Conservation (phyloP, 2,797 vertebrate genomes). For the Gymnothorax reevesii region DNA sequence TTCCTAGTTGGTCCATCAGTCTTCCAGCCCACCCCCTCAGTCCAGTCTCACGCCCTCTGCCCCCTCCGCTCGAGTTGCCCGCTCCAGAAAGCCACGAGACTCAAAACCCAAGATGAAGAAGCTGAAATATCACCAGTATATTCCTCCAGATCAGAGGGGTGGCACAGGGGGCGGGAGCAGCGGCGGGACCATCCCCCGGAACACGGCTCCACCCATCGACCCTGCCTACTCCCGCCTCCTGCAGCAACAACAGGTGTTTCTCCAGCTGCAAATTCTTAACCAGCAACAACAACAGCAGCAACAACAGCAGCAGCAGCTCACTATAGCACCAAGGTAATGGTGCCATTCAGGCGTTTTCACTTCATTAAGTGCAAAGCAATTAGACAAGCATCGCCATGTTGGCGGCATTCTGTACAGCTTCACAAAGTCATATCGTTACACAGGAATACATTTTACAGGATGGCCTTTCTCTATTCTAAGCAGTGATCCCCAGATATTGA, state of each 20-base stretch:
- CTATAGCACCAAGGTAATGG: slow-evolving; percentile 66
- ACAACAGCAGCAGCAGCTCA: slow-evolving; percentile 49
- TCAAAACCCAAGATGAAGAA: slow-evolving; percentile 82
- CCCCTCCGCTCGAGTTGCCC: slow-evolving; percentile 65
- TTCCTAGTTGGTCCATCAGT: slow-evolving; percentile 67
- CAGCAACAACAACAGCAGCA: slow-evolving; percentile 66
- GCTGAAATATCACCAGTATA: slow-evolving; percentile 91
- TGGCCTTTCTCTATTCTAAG: slow-evolving; percentile 47
- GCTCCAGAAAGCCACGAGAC: slow-evolving; percentile 76
- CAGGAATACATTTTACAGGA: background rate
- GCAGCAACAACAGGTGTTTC: slow-evolving; percentile 83
- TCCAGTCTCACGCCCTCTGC: slow-evolving; percentile 58
- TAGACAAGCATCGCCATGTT: background rate
- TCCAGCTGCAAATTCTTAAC: slow-evolving; percentile 83
- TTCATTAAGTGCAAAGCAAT: background rate
- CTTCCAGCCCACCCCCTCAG: slow-evolving; percentile 56
- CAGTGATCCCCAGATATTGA: slow-evolving; percentile 67
- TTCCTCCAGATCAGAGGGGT: slow-evolving; percentile 82
- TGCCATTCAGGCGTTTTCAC: background rate
- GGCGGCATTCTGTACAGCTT: background rate
- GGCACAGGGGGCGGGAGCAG: slow-evolving; percentile 59
- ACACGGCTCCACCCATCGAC: slow-evolving; percentile 65
- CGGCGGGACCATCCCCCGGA: slow-evolving; percentile 69
- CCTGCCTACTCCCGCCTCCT: slow-evolving; percentile 76
- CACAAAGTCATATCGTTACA: background rate